Evolutionary conservation across 2,888 invertebrate genomes (phyloP).

Genomic region (Globia sparganii): DNA sequence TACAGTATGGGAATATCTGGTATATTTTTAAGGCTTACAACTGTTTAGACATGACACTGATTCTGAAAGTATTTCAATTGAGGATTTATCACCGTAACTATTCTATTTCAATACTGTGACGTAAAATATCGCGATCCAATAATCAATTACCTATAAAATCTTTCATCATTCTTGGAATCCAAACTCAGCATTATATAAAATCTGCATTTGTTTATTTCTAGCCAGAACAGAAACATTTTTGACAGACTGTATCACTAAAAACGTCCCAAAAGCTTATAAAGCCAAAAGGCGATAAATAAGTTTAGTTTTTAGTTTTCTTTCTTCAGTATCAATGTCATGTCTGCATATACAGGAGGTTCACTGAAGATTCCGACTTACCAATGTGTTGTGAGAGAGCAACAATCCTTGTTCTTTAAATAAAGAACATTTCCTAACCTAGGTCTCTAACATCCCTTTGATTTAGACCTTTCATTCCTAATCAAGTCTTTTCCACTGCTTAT

Average conservation of each 20-base stretch:
- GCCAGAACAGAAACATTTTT: conserved; percentile 3
- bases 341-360: conserved; percentile 33
- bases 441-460: conserved; percentile 32
- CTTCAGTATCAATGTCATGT: conserved; percentile 48
- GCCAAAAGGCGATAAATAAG: conserved; percentile 5
- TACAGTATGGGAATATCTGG: conserved; percentile 30
- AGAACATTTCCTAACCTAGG: conserved; percentile 41
- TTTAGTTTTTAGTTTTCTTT: neutral
- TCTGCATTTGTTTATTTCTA: conserved; percentile 13
- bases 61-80: conserved; percentile 3
- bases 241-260: neutral
- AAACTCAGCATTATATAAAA: conserved; percentile 32
- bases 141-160: neutral
- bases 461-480: conserved; percentile 49
- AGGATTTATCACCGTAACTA: conserved; percentile 17
- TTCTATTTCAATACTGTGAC: conserved; percentile 36
- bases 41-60: conserved; percentile 55
- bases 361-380: conserved; percentile 36
- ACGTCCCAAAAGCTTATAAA: conserved; percentile 10
- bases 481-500: conserved; percentile 54
- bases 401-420: conserved; percentile 1
- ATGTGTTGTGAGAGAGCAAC: conserved; percentile 54
- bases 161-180: conserved; percentile 9
- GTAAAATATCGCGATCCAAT: conserved; percentile 15
- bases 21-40: conserved; percentile 38